A percentile compares a stretch with the other conserved stretches of the same genome.
Conservation (phyloP, 2,797 vertebrate species). For the Carduelis carduelis region DNA sequence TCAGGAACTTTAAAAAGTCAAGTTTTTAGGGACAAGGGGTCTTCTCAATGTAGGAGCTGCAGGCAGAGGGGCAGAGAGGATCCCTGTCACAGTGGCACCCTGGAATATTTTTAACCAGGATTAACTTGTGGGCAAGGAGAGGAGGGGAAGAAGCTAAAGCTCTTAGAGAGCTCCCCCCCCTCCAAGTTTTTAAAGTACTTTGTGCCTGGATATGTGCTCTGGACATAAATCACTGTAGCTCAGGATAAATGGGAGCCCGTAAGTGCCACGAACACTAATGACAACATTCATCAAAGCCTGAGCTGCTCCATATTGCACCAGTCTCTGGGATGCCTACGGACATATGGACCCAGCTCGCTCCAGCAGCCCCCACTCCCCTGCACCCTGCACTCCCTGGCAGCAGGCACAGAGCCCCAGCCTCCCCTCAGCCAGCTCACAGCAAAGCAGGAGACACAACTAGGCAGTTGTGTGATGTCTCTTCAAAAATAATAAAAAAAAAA, state of each 20-base stretch:
- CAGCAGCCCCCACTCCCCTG: conserved; percentile 18
- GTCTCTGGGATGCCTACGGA: conserved; percentile 36
- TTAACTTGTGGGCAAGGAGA: not conserved
- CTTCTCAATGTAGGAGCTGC: not conserved
- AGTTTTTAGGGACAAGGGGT: not conserved
- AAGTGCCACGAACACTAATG: conserved; percentile 68
- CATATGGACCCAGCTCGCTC: conserved; percentile 49
- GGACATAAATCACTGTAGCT: conserved; percentile 70
- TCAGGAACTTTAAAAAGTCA: not conserved
- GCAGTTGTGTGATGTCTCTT: accelerated
- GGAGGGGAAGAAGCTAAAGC: not conserved
- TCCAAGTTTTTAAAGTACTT: not conserved
- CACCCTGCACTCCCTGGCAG: not conserved
- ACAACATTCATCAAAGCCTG: conserved; percentile 76
- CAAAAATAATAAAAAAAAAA: not conserved
- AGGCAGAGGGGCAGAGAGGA: accelerated
- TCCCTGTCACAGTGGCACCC: not conserved
- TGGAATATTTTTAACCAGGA: not conserved
- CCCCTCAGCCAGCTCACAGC: not conserved
- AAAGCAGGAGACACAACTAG: not conserved
- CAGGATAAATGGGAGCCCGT: conserved; percentile 69
- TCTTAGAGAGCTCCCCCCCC: not conserved
- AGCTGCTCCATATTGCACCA: conserved; percentile 59
- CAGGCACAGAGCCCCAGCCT: not conserved
- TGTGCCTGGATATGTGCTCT: conserved; percentile 40